Conservation (phyloP, 2,888 invertebrate species). For the Caenorhabditis macrosperma region DNA sequence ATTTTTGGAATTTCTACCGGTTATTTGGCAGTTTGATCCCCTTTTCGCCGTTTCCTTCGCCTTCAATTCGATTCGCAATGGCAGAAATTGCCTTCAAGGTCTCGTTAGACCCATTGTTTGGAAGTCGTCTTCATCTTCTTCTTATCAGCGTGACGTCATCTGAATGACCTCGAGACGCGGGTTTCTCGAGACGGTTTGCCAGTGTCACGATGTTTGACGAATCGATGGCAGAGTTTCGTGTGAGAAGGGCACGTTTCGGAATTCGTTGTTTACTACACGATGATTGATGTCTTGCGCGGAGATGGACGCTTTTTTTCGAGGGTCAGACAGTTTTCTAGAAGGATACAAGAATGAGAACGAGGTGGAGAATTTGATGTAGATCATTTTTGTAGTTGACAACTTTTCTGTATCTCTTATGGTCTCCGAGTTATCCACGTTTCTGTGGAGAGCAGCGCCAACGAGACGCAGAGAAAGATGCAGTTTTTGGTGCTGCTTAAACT, state of each 20-base stretch:
- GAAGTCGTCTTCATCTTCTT: no score
- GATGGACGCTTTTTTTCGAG: not conserved
- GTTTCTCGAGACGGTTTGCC: not conserved
- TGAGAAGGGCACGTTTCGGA: constrained; percentile 12
- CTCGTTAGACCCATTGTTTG: not conserved
- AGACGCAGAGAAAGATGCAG: no score
- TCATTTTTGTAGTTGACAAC: not conserved
- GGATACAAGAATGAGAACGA: no score
- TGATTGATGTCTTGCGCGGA: constrained; percentile 1
- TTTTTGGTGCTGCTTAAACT: not conserved
- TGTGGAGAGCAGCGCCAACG: no score
- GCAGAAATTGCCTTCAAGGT: not conserved
- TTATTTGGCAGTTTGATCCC: constrained; percentile 15
- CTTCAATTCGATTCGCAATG: not conserved
- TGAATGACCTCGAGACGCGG: constrained; percentile 9
- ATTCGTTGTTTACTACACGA: not conserved
- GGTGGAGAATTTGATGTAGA: not conserved
- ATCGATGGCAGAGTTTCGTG: not conserved
- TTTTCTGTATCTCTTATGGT: no score
- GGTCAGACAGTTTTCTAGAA: constrained; percentile 12
- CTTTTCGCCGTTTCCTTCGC: not conserved
- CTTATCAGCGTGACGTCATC: not conserved
- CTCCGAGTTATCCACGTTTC: no score
- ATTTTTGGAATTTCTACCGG: constrained; percentile 15
- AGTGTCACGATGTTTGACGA: constrained; percentile 4